These are phyloP conservation scores for Amphipoea lucens DNA, from an alignment of 2,888 invertebrate species.

Conservation along the genomic window DNA sequence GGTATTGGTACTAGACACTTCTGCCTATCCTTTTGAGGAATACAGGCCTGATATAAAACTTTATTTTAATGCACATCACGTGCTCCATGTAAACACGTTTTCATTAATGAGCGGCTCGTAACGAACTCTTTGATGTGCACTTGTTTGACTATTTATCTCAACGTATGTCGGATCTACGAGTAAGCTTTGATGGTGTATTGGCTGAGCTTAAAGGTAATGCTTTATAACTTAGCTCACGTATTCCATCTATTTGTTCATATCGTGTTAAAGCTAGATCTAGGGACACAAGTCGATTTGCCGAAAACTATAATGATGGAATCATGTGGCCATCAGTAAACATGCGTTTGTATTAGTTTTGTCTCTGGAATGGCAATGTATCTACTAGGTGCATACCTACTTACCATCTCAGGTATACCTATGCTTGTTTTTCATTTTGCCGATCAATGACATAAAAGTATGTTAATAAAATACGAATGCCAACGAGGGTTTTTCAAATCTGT, in stretches of 20 bases:
- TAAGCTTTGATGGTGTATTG: conserved; percentile 3
- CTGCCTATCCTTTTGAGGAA: neutral
- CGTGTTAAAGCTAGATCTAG: neutral
- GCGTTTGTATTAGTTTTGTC: no score
- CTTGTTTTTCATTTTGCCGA: no score
- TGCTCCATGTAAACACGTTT: conserved; percentile 30
- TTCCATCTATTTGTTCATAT: neutral
- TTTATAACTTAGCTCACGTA: neutral
- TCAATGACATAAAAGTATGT: no score
- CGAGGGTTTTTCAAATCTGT: neutral
- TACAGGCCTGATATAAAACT: conserved; percentile 4
- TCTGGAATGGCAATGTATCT: no score
- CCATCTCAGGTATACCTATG: no score
- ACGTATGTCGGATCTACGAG: neutral
- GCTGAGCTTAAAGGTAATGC: neutral
- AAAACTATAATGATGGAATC: neutral
- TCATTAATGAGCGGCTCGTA: conserved; percentile 25
- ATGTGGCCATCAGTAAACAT: neutral
- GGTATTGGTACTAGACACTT: neutral
- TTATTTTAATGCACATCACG: conserved; percentile 20
- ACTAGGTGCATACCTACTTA: no score
- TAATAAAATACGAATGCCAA: neutral
- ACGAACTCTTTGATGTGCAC: conserved; percentile 24
- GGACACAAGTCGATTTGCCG: neutral
- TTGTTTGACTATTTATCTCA: neutral